Evolutionary conservation across 2,113 vertebrate genomes (phyloP).

Genomic region (Mus spicilegus): DNA sequence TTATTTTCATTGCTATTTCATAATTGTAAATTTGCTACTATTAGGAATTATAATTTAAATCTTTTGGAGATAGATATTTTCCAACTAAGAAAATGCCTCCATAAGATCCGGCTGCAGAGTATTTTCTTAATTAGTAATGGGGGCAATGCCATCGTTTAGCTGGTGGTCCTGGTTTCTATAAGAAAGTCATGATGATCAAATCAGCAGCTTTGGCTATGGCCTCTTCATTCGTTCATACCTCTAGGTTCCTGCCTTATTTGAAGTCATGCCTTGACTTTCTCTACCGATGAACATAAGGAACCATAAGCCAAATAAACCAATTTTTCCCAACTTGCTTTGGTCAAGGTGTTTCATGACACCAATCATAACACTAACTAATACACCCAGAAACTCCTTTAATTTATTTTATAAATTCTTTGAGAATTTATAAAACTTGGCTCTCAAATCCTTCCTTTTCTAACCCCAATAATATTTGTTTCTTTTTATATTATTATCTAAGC

Average conservation of each 20-base stretch:
- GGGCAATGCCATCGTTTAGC: neutral
- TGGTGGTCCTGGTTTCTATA: neutral
- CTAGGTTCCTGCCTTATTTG: neutral
- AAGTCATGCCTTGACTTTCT: neutral
- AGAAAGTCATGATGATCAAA: neutral
- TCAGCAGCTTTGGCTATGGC: neutral
- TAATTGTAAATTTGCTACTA: neutral
- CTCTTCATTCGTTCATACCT: neutral
- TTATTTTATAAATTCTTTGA: neutral
- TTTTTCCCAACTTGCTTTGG: neutral
- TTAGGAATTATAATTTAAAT: neutral
- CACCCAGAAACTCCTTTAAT: neutral
- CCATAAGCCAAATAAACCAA: neutral
- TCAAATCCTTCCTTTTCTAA: neutral
- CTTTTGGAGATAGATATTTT: neutral
- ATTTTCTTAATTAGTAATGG: neutral
- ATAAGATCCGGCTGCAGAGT: neutral
- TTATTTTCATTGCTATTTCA: neutral
- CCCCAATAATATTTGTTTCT: neutral
- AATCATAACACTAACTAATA: neutral
- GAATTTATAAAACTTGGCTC: neutral
- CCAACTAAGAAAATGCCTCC: neutral
- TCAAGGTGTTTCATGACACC: neutral
- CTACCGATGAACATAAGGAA: too few relatives aligned
- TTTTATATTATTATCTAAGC: neutral